phyloP scores from a whole-genome alignment of 92 coral and sea anemone species.

The Porites lobata region DNA sequence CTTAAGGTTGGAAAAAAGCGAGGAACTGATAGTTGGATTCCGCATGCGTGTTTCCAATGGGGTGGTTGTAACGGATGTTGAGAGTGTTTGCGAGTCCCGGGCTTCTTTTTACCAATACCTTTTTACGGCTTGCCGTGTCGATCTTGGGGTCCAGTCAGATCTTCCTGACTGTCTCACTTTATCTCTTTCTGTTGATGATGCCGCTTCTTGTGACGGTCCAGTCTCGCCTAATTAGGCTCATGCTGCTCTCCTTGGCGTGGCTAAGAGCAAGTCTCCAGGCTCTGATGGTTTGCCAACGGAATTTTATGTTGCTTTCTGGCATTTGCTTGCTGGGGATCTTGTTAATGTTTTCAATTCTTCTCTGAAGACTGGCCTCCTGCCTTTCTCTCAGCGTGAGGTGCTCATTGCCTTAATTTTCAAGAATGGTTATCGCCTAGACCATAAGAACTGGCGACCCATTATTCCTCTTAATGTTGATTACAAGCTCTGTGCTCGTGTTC shows the following conservation, averaged over 20 bases:
- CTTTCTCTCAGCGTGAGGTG: slow-evolving; percentile 27
- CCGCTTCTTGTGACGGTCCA: not conserved
- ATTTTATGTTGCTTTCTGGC: slow-evolving; percentile 60
- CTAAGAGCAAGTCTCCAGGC: too few relatives aligned
- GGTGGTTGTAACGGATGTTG: not conserved
- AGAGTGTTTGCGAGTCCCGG: slow-evolving; percentile 14
- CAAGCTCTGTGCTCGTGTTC: slow-evolving; percentile 33
- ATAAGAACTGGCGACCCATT: slow-evolving; percentile 76
- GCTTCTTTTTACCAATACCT: slow-evolving; percentile 1
- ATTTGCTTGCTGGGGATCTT: slow-evolving; percentile 25
- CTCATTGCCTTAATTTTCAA: slow-evolving; percentile 55
- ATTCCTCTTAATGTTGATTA: slow-evolving; percentile 65
- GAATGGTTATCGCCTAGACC: slow-evolving; percentile 46
- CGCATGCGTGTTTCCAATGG: not conserved
- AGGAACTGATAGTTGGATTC: not conserved
- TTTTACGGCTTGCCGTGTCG: not conserved
- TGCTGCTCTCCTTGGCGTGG: too few relatives aligned
- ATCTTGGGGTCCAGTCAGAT: too few relatives aligned
- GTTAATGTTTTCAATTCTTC: slow-evolving; percentile 59
- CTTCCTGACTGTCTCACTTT: not conserved
- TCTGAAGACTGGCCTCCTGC: not conserved
- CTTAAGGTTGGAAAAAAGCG: slow-evolving; percentile 4
- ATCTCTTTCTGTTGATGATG: not conserved
- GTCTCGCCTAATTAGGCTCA: too few relatives aligned
- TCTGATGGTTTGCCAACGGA: too few relatives aligned